phyloP scores from a whole-genome alignment of 1,140 invertebrate species.

The Camponotus floridanus region DNA sequence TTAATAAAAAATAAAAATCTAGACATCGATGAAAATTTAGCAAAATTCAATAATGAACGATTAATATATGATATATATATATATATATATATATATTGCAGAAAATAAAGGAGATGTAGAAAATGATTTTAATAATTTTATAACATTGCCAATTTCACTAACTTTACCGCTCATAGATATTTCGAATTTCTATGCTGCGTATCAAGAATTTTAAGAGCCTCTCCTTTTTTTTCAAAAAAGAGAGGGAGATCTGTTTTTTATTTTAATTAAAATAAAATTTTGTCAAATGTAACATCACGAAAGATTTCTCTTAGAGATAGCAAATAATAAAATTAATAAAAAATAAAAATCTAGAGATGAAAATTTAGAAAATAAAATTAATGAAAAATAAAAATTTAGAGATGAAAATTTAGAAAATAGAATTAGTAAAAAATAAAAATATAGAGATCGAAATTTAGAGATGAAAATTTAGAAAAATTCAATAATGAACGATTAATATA shows the following conservation, averaged over 20 bases:
- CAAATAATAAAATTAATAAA: not conserved
- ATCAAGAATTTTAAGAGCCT: too few species aligned
- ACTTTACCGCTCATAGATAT: constrained; percentile 30
- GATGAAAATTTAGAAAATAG: not conserved
- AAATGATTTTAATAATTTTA: constrained; percentile 25
- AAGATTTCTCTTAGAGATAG: not conserved
- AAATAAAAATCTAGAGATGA: too few species aligned
- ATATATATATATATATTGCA: constrained; percentile 24
- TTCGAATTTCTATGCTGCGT: constrained; percentile 3
- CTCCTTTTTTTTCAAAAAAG: not conserved
- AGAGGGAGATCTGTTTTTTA: not conserved
- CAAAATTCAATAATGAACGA: not conserved
- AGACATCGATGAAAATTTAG: too few species aligned
- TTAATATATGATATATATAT: constrained; percentile 14
- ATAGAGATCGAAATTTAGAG: too few species aligned
- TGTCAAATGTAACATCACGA: not conserved
- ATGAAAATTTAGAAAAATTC: not conserved
- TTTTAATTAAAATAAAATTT: not conserved
- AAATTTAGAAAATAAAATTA: too few species aligned
- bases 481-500: not conserved
- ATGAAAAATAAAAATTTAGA: not conserved
- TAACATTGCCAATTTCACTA: not conserved
- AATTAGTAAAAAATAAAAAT: not conserved
- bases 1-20: too few species aligned
- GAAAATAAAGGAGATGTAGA: not conserved